These are phyloP conservation scores for Mesorhabditis spiculigera DNA, from an alignment of 2,888 invertebrate species.

Conservation along the genomic window DNA sequence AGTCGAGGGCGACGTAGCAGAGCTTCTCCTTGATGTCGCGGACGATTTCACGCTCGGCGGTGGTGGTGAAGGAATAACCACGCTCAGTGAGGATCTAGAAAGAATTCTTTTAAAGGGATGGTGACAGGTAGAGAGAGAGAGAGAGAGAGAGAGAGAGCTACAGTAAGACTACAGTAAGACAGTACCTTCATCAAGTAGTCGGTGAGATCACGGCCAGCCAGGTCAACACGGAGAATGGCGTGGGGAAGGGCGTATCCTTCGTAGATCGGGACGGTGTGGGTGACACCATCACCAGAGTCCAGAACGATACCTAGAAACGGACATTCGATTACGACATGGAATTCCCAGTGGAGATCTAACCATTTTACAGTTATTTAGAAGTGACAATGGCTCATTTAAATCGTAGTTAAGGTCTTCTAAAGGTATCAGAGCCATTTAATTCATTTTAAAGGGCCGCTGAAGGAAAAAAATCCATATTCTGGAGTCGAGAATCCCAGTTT, in stretches of 20 bases:
- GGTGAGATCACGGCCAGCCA: constrained; percentile 63
- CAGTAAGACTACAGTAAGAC: not conserved
- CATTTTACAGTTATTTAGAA: not conserved
- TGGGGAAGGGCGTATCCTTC: constrained; percentile 68
- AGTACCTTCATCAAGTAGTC: constrained; percentile 64
- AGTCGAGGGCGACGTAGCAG: constrained; percentile 96
- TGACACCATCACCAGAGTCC: constrained; percentile 85
- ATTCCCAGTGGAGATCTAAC: not conserved
- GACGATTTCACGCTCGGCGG: constrained; percentile 80
- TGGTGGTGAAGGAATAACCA: constrained; percentile 59
- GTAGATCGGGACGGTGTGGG: constrained; percentile 75
- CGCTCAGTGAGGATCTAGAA: constrained; percentile 59
- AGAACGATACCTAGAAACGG: constrained; percentile 71
- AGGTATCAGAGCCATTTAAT: no score
- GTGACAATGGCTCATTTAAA: no score
- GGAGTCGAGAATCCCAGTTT: no score
- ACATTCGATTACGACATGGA: no score
- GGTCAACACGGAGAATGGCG: constrained; percentile 62
- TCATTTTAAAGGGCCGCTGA: no score
- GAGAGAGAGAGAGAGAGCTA: not conserved
- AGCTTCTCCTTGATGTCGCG: constrained; percentile 88
- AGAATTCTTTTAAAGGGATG: not conserved
- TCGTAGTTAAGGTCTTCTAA: no score
- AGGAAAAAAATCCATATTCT: no score
- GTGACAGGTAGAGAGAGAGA: not conserved